Evolutionary conservation across 35 echinoderm and acorn worm genomes (phyloP).

Genomic region (Ptychodera flava): DNA sequence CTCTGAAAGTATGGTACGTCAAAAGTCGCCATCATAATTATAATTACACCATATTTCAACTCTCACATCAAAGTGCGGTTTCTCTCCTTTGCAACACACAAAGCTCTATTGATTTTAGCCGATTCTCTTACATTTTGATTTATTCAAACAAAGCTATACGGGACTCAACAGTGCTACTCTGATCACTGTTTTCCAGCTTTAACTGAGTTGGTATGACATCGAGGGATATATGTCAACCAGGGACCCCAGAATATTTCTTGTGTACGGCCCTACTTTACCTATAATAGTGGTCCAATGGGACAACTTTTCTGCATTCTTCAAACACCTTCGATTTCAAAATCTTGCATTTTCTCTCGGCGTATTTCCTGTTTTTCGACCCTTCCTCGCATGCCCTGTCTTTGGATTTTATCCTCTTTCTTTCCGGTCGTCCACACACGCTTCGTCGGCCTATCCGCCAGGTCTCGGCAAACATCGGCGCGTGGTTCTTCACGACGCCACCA

Average conservation of each 20-base stretch:
- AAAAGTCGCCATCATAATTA: neutral
- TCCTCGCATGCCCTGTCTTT: conserved; percentile 1
- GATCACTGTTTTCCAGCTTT: too few species aligned
- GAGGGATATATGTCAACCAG: too few species aligned
- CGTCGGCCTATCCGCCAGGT: neutral
- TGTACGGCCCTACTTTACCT: too few species aligned
- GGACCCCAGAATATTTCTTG: too few species aligned
- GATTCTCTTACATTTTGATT: too few species aligned
- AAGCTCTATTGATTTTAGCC: too few species aligned
- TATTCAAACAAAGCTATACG: too few species aligned
- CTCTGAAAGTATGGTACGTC: neutral
- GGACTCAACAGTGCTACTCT: too few species aligned
- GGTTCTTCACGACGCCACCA: neutral
- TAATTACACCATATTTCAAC: neutral
- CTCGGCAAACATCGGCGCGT: neutral
- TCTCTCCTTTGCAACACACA: too few species aligned
- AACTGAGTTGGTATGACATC: too few species aligned
- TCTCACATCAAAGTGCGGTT: neutral
- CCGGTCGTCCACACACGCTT: neutral
- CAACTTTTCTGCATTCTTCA: conserved; percentile 2
- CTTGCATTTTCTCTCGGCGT: conserved; percentile 14
- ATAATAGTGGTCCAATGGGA: neutral
- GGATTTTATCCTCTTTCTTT: neutral
- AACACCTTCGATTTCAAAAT: conserved; percentile 11
- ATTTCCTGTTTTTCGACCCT: neutral